Evolutionary conservation across 2,797 vertebrate genomes (phyloP).

Genomic region (Thaleichthys pacificus): DNA sequence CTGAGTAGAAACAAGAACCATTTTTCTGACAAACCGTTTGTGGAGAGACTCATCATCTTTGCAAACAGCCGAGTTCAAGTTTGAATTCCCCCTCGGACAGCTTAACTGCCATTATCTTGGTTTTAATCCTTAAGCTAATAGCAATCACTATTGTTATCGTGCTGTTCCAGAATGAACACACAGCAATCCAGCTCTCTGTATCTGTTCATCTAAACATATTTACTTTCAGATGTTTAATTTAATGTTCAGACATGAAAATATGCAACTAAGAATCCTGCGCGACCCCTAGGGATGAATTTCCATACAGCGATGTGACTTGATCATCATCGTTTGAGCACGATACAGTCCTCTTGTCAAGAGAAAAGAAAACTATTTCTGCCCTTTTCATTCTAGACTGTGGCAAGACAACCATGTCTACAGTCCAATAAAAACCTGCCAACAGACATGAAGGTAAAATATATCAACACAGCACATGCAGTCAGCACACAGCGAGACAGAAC

Average conservation of each 20-base stretch:
- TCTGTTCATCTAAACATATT: constrained; percentile 11
- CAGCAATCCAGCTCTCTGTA: neutral
- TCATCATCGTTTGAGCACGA: neutral
- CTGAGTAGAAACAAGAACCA: too few species aligned
- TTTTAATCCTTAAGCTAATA: constrained; percentile 35
- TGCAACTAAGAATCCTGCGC: too few species aligned
- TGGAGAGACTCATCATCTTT: too few species aligned
- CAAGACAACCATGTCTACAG: constrained; percentile 43
- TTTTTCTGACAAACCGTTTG: too few species aligned
- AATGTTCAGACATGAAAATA: constrained; percentile 19
- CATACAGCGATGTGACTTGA: neutral
- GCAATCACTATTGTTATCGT: constrained; percentile 35
- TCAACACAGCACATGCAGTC: too few species aligned
- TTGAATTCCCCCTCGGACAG: constrained; percentile 42
- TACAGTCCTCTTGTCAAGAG: neutral
- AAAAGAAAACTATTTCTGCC: neutral
- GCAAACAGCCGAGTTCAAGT: constrained; percentile 16
- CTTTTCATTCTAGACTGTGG: constrained; percentile 18
- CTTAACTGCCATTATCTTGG: constrained; percentile 51
- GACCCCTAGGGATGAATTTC: too few species aligned
- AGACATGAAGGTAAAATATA: constrained; percentile 34
- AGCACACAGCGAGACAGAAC: constrained; percentile 27
- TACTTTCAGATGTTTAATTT: constrained; percentile 1
- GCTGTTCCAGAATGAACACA: constrained; percentile 14
- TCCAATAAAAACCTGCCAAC: constrained; percentile 36